phyloP scores from a whole-genome alignment of 2,888 invertebrate genomes.

The Leucoma salicis region DNA sequence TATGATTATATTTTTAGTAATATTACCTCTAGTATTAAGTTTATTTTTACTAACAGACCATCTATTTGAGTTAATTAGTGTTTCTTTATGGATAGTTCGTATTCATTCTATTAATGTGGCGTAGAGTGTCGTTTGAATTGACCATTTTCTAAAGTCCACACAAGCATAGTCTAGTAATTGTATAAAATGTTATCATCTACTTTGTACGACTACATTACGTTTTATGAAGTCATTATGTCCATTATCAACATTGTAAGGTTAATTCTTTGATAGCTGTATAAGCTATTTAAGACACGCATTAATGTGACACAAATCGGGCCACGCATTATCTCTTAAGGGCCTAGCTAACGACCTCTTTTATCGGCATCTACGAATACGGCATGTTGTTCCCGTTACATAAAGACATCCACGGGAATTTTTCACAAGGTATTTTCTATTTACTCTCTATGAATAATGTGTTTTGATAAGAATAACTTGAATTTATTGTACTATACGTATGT shows the following conservation, averaged over 20 bases:
- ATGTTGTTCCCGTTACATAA: slow-evolving; percentile 12
- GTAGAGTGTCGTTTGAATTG: no score
- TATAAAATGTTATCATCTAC: not conserved
- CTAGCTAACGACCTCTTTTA: slow-evolving; percentile 33
- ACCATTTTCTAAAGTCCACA: no score
- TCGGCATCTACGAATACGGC: slow-evolving; percentile 16
- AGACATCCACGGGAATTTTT: slow-evolving; percentile 4
- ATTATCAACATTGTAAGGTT: slow-evolving; percentile 20
- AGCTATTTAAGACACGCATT: slow-evolving; percentile 31
- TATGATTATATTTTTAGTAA: no score
- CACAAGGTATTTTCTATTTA: slow-evolving; percentile 11
- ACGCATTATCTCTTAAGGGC: slow-evolving; percentile 32
- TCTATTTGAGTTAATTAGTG: no score
- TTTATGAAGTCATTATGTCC: slow-evolving; percentile 16
- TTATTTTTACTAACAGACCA: no score
- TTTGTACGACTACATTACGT: not conserved
- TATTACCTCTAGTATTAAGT: no score
- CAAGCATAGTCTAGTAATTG: no score
- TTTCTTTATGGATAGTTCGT: no score
- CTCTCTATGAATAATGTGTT: no score
- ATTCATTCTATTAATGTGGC: no score
- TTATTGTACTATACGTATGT: no score
- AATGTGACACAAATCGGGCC: slow-evolving; percentile 36
- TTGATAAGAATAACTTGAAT: no score
- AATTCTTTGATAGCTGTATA: slow-evolving; percentile 22